Conservation (phyloP, 1,140 invertebrate genomes). For the Schlechtendalia chinensis region DNA sequence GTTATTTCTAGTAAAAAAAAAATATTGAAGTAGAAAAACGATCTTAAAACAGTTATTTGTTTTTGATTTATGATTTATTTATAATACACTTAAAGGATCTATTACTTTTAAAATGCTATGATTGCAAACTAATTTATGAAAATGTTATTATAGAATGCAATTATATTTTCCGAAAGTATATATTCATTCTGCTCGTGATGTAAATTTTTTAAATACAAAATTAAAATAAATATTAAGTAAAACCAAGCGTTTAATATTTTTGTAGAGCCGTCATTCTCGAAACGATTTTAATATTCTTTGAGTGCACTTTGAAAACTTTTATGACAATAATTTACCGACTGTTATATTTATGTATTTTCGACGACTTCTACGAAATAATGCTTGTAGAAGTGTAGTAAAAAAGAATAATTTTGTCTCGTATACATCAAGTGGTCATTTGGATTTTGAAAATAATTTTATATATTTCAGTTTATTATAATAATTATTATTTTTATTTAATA, state of each 20-base stretch:
- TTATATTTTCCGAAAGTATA: not conserved
- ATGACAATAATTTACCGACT: slow-evolving; percentile 9
- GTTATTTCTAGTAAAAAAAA: no score
- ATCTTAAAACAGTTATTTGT: no score
- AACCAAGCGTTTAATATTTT: not conserved
- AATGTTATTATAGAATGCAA: no score
- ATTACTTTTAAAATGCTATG: no score
- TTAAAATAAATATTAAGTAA: not conserved
- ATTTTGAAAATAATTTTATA: not conserved
- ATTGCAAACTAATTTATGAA: no score
- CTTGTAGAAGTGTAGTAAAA: not conserved
- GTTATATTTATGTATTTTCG: slow-evolving; percentile 11
- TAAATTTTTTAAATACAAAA: not conserved
- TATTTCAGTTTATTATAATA: no score
- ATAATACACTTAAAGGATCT: no score
- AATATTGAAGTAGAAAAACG: no score
- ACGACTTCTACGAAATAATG: not conserved
- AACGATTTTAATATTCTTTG: slow-evolving; percentile 1
- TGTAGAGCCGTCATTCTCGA: not conserved
- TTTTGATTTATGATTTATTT: no score
- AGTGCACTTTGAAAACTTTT: not conserved
- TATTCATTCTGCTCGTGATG: not conserved
- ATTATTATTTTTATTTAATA: no score
- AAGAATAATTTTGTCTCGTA: not conserved
- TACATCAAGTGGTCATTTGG: not conserved